Base-by-base conservation (phyloP, 2,113 vertebrate species). In the Anseranas semipalmata region DNA sequence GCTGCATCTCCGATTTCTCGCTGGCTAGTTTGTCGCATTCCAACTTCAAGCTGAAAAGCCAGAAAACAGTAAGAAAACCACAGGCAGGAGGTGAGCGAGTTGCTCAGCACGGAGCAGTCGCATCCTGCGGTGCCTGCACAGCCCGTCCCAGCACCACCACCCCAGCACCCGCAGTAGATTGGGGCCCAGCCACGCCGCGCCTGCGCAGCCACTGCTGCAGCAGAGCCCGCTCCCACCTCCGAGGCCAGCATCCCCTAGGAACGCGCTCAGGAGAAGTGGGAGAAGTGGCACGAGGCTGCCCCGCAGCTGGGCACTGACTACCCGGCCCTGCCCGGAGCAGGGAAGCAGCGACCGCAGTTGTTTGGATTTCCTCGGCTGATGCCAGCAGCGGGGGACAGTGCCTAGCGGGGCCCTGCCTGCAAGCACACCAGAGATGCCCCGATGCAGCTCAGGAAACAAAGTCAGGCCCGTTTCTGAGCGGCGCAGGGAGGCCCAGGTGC, bases 1-100 rank as follows among this genome's bases (percentile, higher is more conserved):
- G 99, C 95, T 99, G 99, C 99, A 99, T 99, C 98, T 99, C 99
- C 0, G 99, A 99, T 97, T 99, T 99, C 97, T 99, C 99, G 7
- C 99, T 99, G 82, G 99, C 99, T 94, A 99, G 98, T 94, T 99
- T 99, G 97, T 99, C 99, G 88, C 99, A 99, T 95, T 99, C 99
- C 98, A 99, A 96, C 98, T 99, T 99, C 96, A 99, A 98, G 98
- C 99, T 99, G 98, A 25, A 92, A 86, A 88, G 17, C 87, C 70
- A 92, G 85, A 92, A 84, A 87, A 80, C 20, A 79, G 73, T 71
- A 65, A 92, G 70, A 59, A 67, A 77, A 73, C 76, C 48, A 80
- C 43, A 76, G 66, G 80, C 6, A 62, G 87, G 87, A 88, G 87
- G 55, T 33, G 62, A 85, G 65, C 12, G 60, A 56, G 43, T 55